Base-by-base conservation (phyloP, 2,888 invertebrate genomes). In the Callyntrura sp. region DNA sequence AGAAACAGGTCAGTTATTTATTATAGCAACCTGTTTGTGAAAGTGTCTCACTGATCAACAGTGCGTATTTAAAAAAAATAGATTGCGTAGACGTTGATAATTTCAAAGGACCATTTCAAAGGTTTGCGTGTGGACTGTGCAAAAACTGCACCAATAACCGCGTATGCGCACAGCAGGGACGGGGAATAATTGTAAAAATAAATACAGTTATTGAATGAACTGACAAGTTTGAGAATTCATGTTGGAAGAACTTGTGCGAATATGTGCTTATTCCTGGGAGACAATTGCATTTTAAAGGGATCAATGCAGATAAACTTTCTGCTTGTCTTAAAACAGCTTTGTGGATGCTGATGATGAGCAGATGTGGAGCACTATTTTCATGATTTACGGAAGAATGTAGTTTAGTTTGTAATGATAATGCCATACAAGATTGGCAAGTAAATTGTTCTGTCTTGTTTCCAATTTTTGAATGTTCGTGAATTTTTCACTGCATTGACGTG, bases 281-380 rank as follows among this genome's bases (percentile, higher is more conserved):
- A 57, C 79, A 57, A 48, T 79, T 79, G 28, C 79, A 79, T 55
- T 51, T n/a, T 8, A 17, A 57, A 57, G 79, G 55, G 79, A 57
- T 6, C 25, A 76, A 51, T 3, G 60, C 17, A 60, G 79, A 60
- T 43, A 55, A 45, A 5, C 4, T 23, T 25, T 78, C 60, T 43
- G n/a, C 79, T 60, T 35, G 57, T 57, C 76, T 51, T n/a, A 25
- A 48, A 76, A 35, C 35, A 55, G 78, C n/a, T 78, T 78, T 78
- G 28, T 60, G 43, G 60, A 48, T 65, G 81, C 12, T 57, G 79
- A 14, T 14, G 82, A 82, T 82, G 82, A 82, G 82, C 82, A 65
- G 14, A 45, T 62, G 65, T 62, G n/a, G 82, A 82, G 82, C 82
- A 82, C 82, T 62, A 60, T 82, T 82, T 82, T 45, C 82, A 62